These are phyloP conservation scores for Uloborus plumipes DNA, from an alignment of 2,888 invertebrate species.

Conservation along the genomic window DNA sequence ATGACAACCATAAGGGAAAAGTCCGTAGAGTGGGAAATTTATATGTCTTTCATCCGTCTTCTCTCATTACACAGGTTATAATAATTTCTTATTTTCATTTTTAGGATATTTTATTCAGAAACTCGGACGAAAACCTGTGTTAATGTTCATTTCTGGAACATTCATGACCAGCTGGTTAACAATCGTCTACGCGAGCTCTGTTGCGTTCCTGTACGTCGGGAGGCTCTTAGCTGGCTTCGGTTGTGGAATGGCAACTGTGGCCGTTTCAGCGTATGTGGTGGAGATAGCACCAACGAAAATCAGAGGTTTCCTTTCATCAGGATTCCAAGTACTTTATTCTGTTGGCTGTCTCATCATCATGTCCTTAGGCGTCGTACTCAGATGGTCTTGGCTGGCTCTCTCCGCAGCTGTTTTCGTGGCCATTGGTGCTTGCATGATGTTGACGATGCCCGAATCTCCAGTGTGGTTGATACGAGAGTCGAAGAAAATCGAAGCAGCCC, in stretches of 20 bases:
- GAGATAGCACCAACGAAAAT: constrained; percentile 60
- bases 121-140: constrained; percentile 69
- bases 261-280: constrained; percentile 64
- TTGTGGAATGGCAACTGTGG: constrained; percentile 52
- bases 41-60: too few relatives aligned
- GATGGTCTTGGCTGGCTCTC: constrained; percentile 34
- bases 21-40: too few relatives aligned
- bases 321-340: constrained; percentile 57
- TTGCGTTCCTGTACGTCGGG: constrained; percentile 46
- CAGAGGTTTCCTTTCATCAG: constrained; percentile 60
- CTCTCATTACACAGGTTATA: too few relatives aligned
- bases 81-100: constrained; percentile 7
- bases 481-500: constrained; percentile 46
- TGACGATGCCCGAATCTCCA: constrained; percentile 63
- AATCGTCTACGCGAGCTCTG: constrained; percentile 66
- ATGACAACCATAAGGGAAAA: too few relatives aligned
- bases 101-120: constrained; percentile 51
- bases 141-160: constrained; percentile 68
- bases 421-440: constrained; percentile 15
- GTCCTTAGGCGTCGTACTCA: constrained; percentile 30
- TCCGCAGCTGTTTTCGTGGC: constrained; percentile 11
- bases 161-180: constrained; percentile 70
- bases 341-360: constrained; percentile 41
- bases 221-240: constrained; percentile 56
- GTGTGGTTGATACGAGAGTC: constrained; percentile 53